These are phyloP conservation scores for Toxonevra muliebris DNA, from an alignment of 2,888 invertebrate species.

Conservation along the genomic window DNA sequence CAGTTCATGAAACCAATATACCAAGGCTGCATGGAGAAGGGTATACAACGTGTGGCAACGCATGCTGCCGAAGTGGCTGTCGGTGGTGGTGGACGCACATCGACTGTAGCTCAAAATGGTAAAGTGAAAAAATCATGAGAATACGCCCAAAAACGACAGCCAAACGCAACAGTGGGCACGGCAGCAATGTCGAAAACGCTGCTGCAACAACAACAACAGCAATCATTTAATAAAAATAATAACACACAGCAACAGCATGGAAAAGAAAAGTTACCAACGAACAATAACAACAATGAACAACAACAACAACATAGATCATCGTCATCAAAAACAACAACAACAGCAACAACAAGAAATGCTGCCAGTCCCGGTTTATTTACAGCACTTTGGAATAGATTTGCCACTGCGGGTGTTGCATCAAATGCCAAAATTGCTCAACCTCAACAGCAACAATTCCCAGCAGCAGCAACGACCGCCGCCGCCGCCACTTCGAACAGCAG, in stretches of 20 bases:
- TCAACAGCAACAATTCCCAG: slow-evolving; percentile 12
- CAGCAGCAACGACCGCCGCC: slow-evolving; percentile 16
- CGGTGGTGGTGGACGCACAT: slow-evolving; percentile 66
- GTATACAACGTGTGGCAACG: slow-evolving; percentile 82
- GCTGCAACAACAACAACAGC: slow-evolving; percentile 37
- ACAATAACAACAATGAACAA: slow-evolving; percentile 40
- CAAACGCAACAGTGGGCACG: slow-evolving; percentile 21
- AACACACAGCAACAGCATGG: slow-evolving; percentile 24
- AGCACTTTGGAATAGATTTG: slow-evolving; percentile 23
- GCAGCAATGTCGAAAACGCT: slow-evolving; percentile 28
- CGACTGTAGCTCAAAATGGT: slow-evolving; percentile 58
- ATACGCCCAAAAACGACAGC: slow-evolving; percentile 60
- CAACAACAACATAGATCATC: slow-evolving; percentile 33
- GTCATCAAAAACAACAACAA: slow-evolving; percentile 20
- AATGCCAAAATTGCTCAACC: slow-evolving; percentile 15
- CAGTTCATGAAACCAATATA: slow-evolving; percentile 86
- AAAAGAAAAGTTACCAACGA: slow-evolving; percentile 7
- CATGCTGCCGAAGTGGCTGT: slow-evolving; percentile 78
- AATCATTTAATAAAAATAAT: slow-evolving; percentile 41
- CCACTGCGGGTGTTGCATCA: slow-evolving; percentile 6
- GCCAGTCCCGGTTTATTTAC: not conserved
- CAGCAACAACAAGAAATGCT: slow-evolving; percentile 11
- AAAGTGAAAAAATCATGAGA: slow-evolving; percentile 66
- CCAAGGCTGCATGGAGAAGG: slow-evolving; percentile 82
- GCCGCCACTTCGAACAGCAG: slow-evolving; percentile 28